Evolutionary conservation across 2,888 invertebrate species (phyloP).

Genomic region (Slavum lentiscoides): DNA sequence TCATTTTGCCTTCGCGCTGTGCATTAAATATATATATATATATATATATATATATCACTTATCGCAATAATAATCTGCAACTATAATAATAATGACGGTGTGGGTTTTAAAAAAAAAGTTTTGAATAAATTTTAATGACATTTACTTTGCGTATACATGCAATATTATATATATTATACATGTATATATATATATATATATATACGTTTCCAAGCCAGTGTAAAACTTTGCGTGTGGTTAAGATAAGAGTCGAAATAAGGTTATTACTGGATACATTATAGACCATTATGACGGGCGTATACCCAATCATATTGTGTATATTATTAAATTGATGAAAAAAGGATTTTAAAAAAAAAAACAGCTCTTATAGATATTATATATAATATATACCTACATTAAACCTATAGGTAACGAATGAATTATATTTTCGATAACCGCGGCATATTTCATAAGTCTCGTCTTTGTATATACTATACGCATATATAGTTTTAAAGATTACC

Average conservation of each 20-base stretch:
- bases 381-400: background rate
- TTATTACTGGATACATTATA: background rate
- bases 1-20: no score
- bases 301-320: conserved; percentile 4
- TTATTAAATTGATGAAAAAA: conserved; percentile 10
- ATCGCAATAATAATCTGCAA: no score
- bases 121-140: background rate
- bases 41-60: no score
- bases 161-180: no score
- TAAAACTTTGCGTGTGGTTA: conserved; percentile 34
- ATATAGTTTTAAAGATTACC: no score
- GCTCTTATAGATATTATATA: background rate
- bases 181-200: no score
- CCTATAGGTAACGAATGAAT: background rate
- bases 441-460: no score
- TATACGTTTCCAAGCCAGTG: background rate
- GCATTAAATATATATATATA: no score
- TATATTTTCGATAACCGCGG: background rate
- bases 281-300: conserved; percentile 38
- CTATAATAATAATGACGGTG: no score
- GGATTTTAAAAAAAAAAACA: conserved; percentile 8
- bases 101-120: no score
- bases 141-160: conserved; percentile 23
- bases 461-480: no score
- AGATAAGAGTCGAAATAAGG: background rate